A percentile compares a stretch with the other conserved stretches of the same genome.
phyloP scores from a whole-genome alignment of 35 echinoderm and acorn worm genomes.

The Stichopus chloronotus region DNA sequence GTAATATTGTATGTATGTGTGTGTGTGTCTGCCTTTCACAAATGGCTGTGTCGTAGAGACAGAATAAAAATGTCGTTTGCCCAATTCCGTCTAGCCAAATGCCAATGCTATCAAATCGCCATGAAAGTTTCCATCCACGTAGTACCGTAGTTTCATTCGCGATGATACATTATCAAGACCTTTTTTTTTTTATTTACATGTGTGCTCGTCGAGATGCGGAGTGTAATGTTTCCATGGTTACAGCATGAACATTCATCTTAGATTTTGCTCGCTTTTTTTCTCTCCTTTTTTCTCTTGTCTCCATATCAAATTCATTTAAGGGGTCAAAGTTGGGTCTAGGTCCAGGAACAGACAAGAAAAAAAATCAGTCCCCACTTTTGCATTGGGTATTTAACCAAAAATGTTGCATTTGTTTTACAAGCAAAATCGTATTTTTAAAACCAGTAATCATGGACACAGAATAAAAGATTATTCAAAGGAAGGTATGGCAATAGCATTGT shows the following conservation, averaged over 20 bases:
- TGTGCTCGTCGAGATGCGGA: not conserved
- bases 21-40: no score
- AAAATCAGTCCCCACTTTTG: no score
- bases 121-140: not conserved
- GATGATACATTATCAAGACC: not conserved
- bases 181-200: not conserved
- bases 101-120: not conserved
- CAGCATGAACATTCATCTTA: constrained; percentile 15
- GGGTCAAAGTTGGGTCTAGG: no score
- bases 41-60: not conserved
- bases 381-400: no score
- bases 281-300: not conserved
- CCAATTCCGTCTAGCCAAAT: not conserved
- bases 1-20: not conserved
- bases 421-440: no score
- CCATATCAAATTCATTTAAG: not conserved
- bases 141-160: not conserved
- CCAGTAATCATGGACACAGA: no score
- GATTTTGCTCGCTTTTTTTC: not conserved
- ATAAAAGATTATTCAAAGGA: no score
- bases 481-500: no score
- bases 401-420: no score
- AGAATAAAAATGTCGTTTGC: not conserved
- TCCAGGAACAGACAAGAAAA: no score
- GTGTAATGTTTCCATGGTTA: not conserved